phyloP scores from a whole-genome alignment of 2,888 invertebrate species.

The Aleiodes testaceus region DNA sequence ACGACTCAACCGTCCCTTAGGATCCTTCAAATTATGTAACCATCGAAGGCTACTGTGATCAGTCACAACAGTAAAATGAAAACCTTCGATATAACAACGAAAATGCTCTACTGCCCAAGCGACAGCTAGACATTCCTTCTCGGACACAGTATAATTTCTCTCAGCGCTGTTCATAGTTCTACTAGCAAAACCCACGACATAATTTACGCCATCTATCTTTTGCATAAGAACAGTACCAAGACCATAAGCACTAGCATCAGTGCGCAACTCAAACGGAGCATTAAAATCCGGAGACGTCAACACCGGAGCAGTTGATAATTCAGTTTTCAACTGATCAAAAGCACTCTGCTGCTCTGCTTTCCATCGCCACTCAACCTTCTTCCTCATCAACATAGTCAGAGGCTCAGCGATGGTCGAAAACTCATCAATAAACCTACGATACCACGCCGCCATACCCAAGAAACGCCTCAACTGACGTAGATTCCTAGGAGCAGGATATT shows the following conservation, averaged over 20 bases:
- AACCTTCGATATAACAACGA: slow-evolving; percentile 3
- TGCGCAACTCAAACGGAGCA: slow-evolving; percentile 42
- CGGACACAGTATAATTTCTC: background rate
- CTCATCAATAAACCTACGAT: slow-evolving; percentile 49
- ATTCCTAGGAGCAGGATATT: slow-evolving; percentile 23
- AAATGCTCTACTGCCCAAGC: slow-evolving; percentile 8
- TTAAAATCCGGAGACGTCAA: slow-evolving; percentile 49
- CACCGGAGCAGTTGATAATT: slow-evolving; percentile 41
- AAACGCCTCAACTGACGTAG: slow-evolving; percentile 33
- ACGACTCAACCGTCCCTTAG: slow-evolving; percentile 44
- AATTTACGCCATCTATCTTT: slow-evolving; percentile 38
- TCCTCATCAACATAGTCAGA: slow-evolving; percentile 46
- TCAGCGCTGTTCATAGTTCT: background rate
- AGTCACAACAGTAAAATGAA: slow-evolving; percentile 47
- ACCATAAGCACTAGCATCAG: slow-evolving; percentile 45
- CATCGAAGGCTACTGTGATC: slow-evolving; percentile 47
- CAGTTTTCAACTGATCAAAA: slow-evolving; percentile 35
- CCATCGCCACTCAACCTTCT: slow-evolving; percentile 40
- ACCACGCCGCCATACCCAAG: slow-evolving; percentile 34
- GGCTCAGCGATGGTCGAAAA: slow-evolving; percentile 47
- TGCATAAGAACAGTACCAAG: slow-evolving; percentile 51
- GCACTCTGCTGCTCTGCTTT: slow-evolving; percentile 22
- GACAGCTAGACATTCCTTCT: slow-evolving; percentile 7
- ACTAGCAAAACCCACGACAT: slow-evolving; percentile 48
- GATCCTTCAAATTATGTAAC: slow-evolving; percentile 52